phyloP scores from a whole-genome alignment of 2,113 vertebrate genomes.

The Pungitius pungitius region DNA sequence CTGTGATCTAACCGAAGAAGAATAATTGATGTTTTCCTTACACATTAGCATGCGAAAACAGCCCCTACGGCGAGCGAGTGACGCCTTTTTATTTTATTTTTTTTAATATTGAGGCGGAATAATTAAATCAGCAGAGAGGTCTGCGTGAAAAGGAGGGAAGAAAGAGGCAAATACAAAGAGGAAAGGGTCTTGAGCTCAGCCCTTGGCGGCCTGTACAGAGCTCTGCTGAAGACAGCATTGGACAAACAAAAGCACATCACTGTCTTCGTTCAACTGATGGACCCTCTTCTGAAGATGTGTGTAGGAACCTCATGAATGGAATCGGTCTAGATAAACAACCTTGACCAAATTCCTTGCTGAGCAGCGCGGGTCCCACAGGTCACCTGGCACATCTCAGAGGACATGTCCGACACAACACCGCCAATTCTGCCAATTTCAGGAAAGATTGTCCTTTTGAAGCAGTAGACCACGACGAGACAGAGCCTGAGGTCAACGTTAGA shows the following conservation, averaged over 20 bases:
- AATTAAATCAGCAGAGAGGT: slow-evolving; percentile 52
- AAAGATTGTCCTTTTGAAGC: too few species aligned
- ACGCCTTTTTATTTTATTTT: slow-evolving; percentile 19
- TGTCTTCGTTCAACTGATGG: too few species aligned
- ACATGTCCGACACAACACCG: slow-evolving; percentile 64
- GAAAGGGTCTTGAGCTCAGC: slow-evolving; percentile 43
- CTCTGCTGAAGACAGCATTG: not conserved
- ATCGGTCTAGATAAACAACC: not conserved
- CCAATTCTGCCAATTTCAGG: too few species aligned
- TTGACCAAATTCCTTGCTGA: slow-evolving; percentile 16
- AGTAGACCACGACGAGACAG: not conserved
- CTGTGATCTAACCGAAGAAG: too few species aligned
- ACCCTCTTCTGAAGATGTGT: too few species aligned
- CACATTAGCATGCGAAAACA: not conserved
- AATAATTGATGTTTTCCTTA: too few species aligned
- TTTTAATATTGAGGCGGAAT: slow-evolving; percentile 54
- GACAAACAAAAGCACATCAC: not conserved
- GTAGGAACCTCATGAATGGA: too few species aligned
- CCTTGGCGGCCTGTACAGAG: slow-evolving; percentile 5
- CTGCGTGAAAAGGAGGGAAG: slow-evolving; percentile 41
- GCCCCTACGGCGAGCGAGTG: slow-evolving; percentile 54
- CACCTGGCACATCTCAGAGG: slow-evolving; percentile 71
- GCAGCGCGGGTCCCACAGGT: slow-evolving; percentile 60
- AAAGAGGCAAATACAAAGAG: slow-evolving; percentile 51
- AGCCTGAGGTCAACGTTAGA: slow-evolving; percentile 14